phyloP scores from a whole-genome alignment of 2,113 vertebrate species.

The Phaethornis superciliosus region DNA sequence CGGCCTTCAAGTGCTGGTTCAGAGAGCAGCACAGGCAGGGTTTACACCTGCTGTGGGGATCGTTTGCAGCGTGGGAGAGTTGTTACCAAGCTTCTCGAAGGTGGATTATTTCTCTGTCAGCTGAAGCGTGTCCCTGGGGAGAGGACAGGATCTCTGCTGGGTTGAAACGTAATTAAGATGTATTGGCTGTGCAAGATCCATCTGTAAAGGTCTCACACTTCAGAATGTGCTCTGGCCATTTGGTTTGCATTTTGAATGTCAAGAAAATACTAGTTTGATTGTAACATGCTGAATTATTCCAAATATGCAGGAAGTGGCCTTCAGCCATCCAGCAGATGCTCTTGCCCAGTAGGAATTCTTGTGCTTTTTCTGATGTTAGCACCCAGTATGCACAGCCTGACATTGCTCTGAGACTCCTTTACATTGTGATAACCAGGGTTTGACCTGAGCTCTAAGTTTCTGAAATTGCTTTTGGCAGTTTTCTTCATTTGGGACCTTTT shows the following conservation, averaged over 20 bases:
- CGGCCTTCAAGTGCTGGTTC: accelerated
- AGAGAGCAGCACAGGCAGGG: neutral
- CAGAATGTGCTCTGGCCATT: too few species aligned
- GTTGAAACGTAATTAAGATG: neutral
- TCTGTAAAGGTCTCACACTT: neutral
- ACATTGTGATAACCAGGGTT: neutral
- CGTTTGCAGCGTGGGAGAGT: neutral
- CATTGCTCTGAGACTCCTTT: accelerated
- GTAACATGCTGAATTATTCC: neutral
- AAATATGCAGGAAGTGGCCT: neutral
- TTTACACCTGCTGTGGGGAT: accelerated
- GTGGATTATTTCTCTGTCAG: neutral
- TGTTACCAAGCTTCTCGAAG: neutral
- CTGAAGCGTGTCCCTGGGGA: neutral
- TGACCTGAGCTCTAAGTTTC: neutral
- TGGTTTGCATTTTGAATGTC: neutral
- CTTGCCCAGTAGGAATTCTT: neutral
- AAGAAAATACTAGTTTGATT: neutral
- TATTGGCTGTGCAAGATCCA: accelerated
- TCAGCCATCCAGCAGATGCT: neutral
- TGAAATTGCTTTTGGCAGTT: neutral
- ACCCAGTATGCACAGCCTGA: accelerated
- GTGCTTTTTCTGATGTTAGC: neutral
- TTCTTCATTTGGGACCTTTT: neutral
- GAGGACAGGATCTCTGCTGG: neutral